A percentile compares a stretch with the other conserved stretches of the same genome.
These are phyloP conservation scores for Xenentodon cancila DNA, from an alignment of 2,797 vertebrate species.

Conservation along the genomic window DNA sequence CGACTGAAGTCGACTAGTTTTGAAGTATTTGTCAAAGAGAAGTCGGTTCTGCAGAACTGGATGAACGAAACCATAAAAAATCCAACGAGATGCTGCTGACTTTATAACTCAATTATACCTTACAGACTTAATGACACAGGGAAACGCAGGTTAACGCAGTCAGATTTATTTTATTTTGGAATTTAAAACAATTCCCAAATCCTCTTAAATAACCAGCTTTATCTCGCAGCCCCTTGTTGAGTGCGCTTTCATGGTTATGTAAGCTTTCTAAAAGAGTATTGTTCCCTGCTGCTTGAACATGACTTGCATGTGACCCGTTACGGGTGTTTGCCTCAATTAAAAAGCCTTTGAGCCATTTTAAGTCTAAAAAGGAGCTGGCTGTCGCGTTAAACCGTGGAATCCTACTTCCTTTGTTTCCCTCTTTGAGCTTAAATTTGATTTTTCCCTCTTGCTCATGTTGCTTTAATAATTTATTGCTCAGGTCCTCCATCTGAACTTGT, in stretches of 20 bases:
- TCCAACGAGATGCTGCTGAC: too few species aligned
- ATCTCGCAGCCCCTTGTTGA: neutral
- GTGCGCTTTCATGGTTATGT: conserved; percentile 37
- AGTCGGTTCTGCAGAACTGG: too few species aligned
- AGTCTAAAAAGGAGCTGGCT: neutral
- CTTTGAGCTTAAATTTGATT: neutral
- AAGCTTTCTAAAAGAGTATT: conserved; percentile 51
- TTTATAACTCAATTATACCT: too few species aligned
- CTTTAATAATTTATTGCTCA: neutral
- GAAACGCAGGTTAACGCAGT: too few species aligned
- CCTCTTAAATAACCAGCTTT: too few species aligned
- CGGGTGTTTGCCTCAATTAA: conserved; percentile 8
- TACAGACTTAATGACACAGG: too few species aligned
- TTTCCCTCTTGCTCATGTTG: neutral
- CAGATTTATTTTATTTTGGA: too few species aligned
- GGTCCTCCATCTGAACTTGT: conserved; percentile 7
- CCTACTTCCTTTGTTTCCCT: fast-evolving
- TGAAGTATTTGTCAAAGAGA: too few species aligned
- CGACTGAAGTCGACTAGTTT: too few species aligned
- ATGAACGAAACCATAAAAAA: too few species aligned
- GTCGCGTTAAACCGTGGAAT: neutral
- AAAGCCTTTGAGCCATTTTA: conserved; percentile 1
- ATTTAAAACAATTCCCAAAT: too few species aligned
- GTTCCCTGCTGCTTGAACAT: conserved; percentile 53
- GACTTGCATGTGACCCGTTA: conserved; percentile 75